Evolutionary conservation across 2,113 vertebrate genomes (phyloP).

Genomic region (Gymnorhina tibicen): DNA sequence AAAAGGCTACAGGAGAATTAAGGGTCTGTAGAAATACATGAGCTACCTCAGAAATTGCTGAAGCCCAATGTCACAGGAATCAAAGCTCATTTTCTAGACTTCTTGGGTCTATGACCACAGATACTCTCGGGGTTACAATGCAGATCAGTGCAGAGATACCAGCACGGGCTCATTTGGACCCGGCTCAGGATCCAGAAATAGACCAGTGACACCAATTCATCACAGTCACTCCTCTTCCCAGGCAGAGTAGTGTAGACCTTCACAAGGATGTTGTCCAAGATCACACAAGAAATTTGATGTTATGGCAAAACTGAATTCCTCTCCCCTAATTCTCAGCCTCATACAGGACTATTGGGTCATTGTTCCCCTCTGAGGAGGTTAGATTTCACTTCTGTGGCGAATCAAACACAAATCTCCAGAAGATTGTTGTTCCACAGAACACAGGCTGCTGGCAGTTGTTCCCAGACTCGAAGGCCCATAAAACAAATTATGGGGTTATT

Average conservation of each 20-base stretch:
- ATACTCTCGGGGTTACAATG: neutral
- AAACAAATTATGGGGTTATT: neutral
- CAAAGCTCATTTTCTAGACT: neutral
- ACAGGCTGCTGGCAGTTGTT: neutral
- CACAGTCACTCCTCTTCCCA: neutral
- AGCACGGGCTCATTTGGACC: neutral
- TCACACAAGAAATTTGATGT: neutral
- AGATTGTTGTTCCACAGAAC: neutral
- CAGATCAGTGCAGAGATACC: too few relatives aligned
- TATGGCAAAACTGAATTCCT: neutral
- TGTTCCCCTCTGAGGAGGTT: neutral
- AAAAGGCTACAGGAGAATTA: neutral
- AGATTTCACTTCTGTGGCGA: slow-evolving; percentile 25
- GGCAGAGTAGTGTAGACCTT: neutral
- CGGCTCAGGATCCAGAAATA: neutral
- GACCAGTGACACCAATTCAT: neutral
- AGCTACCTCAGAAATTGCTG: neutral
- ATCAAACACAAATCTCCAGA: neutral
- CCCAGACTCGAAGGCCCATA: neutral
- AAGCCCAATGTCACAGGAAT: neutral
- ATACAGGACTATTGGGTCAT: neutral
- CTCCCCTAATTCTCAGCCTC: neutral
- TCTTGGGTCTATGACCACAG: neutral
- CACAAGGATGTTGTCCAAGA: neutral
- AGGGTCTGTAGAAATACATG: neutral